These are phyloP conservation scores for Corythornis cristatus DNA, from an alignment of 2,113 vertebrate genomes.

Conservation along the genomic window DNA sequence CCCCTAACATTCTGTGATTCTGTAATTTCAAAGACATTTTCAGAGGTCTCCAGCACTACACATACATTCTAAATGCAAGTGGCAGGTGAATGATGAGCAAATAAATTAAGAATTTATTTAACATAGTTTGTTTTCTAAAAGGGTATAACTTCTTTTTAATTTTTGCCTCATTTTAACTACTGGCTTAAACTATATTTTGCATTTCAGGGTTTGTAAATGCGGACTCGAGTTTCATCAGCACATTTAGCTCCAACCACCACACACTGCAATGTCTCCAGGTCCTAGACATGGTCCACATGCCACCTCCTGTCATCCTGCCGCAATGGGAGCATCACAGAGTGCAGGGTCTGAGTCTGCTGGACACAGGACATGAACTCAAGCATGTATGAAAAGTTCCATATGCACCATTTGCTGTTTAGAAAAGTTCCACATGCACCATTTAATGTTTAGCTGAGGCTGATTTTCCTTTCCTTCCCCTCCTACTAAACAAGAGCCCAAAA, in stretches of 20 bases:
- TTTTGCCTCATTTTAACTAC: not conserved
- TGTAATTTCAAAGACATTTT: not conserved
- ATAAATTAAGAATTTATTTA: not conserved
- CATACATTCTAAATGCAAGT: not conserved
- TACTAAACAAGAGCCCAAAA: not conserved
- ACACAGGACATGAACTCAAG: rapidly evolving
- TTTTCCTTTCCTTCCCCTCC: not conserved
- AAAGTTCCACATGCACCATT: not conserved
- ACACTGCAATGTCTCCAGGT: not conserved
- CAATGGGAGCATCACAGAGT: not conserved
- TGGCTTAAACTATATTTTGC: not conserved
- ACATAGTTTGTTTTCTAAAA: not conserved
- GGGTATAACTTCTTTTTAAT: not conserved
- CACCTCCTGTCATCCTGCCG: not conserved
- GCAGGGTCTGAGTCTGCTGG: rapidly evolving
- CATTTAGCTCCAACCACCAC: not conserved
- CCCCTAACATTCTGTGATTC: no score
- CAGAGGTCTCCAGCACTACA: not conserved
- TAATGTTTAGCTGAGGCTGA: not conserved
- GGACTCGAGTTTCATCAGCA: not conserved
- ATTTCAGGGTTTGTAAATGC: not conserved
- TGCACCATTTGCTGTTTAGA: no score
- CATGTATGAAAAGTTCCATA: no score
- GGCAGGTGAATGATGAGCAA: not conserved
- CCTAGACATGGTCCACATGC: rapidly evolving